Conservation (phyloP, 2,113 vertebrate species). For the Coracopsis vasa region DNA sequence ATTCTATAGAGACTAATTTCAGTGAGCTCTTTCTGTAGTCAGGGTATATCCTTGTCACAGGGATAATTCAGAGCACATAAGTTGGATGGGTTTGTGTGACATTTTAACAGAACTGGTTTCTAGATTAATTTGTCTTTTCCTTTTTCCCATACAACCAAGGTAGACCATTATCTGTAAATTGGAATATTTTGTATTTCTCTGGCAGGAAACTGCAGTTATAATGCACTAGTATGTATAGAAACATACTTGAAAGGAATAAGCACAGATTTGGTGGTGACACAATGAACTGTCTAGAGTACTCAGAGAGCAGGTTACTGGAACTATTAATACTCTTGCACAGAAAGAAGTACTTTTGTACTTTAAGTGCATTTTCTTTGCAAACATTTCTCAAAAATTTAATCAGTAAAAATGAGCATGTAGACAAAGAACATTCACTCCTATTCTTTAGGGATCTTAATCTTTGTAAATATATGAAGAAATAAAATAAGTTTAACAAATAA, state of each 20-base stretch:
- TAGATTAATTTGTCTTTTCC: background rate
- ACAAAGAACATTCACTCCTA: background rate
- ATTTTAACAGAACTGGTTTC: background rate
- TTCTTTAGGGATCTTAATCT: background rate
- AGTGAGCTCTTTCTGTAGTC: background rate
- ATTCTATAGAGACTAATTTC: background rate
- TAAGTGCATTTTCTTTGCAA: background rate
- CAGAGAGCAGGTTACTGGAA: background rate
- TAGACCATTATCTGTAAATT: background rate
- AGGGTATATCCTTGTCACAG: background rate
- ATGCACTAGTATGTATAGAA: background rate
- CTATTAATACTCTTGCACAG: background rate
- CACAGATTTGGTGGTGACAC: background rate
- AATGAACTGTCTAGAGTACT: background rate
- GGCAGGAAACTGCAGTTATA: background rate
- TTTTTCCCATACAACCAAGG: background rate
- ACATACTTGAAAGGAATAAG: background rate
- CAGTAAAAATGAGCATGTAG: background rate
- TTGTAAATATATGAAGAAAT: background rate
- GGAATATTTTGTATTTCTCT: background rate
- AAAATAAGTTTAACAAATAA: background rate
- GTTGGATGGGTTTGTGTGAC: accelerated
- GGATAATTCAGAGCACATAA: background rate
- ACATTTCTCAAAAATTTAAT: background rate
- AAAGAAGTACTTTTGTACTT: background rate